These are phyloP conservation scores for Sepiola atlantica DNA, from an alignment of 2,888 invertebrate genomes.

Conservation along the genomic window DNA sequence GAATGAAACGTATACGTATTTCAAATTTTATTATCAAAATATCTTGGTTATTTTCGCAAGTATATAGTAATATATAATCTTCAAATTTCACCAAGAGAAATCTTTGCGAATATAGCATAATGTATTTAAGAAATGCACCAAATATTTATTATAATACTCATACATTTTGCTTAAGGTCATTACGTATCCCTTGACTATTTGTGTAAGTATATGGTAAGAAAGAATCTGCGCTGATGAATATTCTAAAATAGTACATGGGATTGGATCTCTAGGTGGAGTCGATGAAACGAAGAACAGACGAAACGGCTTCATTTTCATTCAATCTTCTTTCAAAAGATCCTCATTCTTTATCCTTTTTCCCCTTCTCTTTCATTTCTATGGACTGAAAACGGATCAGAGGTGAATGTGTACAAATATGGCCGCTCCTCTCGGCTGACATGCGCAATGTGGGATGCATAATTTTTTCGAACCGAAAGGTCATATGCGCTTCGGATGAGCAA, in stretches of 20 bases:
- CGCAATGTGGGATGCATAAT: neutral
- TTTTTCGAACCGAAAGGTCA: neutral
- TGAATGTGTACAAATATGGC: neutral
- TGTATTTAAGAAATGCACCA: too few relatives aligned
- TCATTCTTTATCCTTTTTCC: neutral
- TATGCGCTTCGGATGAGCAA: neutral
- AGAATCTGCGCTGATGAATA: neutral
- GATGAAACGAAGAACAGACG: neutral
- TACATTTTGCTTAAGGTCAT: neutral
- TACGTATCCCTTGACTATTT: neutral
- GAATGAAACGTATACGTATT: too few relatives aligned
- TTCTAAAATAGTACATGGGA: neutral
- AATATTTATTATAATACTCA: neutral
- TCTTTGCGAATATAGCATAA: too few relatives aligned
- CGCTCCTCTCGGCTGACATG: neutral
- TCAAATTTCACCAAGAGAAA: too few relatives aligned
- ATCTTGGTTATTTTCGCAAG: too few relatives aligned
- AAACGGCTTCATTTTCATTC: neutral
- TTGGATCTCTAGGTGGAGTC: neutral
- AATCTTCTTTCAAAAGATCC: neutral
- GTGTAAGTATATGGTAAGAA: neutral
- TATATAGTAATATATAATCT: too few relatives aligned
- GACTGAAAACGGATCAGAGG: neutral
- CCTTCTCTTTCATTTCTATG: neutral
- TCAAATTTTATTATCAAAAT: too few relatives aligned